These are phyloP conservation scores for Temnothorax curvispinosus DNA, from an alignment of 1,140 invertebrate genomes.

Conservation along the genomic window DNA sequence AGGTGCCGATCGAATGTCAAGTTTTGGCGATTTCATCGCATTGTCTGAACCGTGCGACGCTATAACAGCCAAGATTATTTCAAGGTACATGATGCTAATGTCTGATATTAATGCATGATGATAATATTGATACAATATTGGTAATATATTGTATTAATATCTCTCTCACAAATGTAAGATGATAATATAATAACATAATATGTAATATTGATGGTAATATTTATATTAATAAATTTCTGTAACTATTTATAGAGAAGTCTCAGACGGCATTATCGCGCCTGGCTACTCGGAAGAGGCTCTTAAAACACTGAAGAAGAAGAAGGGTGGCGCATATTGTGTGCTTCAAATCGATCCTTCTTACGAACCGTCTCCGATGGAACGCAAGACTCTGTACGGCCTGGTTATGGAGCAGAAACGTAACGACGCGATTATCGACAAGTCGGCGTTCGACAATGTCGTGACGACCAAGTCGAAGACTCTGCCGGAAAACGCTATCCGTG, in stretches of 20 bases:
- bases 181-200: background rate
- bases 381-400: constrained; percentile 95
- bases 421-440: constrained; percentile 93
- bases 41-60: constrained; percentile 97
- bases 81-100: constrained; percentile 81
- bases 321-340: constrained; percentile 97
- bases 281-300: constrained; percentile 94
- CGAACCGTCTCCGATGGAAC: constrained; percentile 92
- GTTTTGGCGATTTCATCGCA: constrained; percentile 99
- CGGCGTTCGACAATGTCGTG: constrained; percentile 94
- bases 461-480: constrained; percentile 90
- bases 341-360: constrained; percentile 97
- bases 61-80: constrained; percentile 92
- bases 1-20: constrained; percentile 99
- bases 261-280: constrained; percentile 98
- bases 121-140: constrained; percentile 5
- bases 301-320: constrained; percentile 97
- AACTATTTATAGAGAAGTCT: constrained; percentile 89
- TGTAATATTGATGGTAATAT: background rate
- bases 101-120: background rate
- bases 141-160: background rate
- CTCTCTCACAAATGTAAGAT: too few relatives aligned
- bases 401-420: constrained; percentile 97
- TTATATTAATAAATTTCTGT: background rate
- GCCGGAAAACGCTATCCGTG: constrained; percentile 91